A percentile compares a stretch with the other conserved stretches of the same genome.
Evolutionary conservation across 2,113 vertebrate species (phyloP).

Genomic region (Leptocoma aspasia): DNA sequence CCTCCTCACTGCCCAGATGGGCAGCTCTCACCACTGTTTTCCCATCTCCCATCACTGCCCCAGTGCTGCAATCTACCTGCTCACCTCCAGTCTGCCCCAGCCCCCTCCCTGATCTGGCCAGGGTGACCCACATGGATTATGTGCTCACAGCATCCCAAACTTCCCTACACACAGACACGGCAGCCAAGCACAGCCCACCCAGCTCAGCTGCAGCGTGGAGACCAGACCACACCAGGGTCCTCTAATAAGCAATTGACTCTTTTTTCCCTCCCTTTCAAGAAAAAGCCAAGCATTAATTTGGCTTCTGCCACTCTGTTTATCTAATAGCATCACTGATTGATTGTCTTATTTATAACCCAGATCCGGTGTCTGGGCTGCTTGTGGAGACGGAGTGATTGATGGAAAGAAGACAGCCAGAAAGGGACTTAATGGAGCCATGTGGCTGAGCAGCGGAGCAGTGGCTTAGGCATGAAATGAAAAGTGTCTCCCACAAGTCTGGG

Average conservation of each 20-base stretch:
- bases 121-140: neutral
- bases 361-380: slow-evolving; percentile 55
- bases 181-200: neutral
- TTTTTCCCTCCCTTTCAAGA: slow-evolving; percentile 53
- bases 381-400: slow-evolving; percentile 42
- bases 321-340: slow-evolving; percentile 60
- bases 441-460: neutral
- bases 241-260: slow-evolving; percentile 59
- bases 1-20: neutral
- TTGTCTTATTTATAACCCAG: slow-evolving; percentile 65
- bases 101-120: neutral
- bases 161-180: rapidly evolving
- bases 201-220: neutral
- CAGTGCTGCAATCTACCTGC: neutral
- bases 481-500: slow-evolving; percentile 53
- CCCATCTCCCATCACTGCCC: neutral
- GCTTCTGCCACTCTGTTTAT: slow-evolving; percentile 66
- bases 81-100: neutral
- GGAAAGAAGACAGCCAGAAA: slow-evolving; percentile 40
- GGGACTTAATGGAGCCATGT: slow-evolving; percentile 53
- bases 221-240: slow-evolving; percentile 1
- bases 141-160: neutral
- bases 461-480: slow-evolving; percentile 44
- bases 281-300: slow-evolving; percentile 64
- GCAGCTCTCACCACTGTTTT: neutral